Evolutionary conservation across 2,888 invertebrate species (phyloP).

Genomic region (Orthosia gracilis): DNA sequence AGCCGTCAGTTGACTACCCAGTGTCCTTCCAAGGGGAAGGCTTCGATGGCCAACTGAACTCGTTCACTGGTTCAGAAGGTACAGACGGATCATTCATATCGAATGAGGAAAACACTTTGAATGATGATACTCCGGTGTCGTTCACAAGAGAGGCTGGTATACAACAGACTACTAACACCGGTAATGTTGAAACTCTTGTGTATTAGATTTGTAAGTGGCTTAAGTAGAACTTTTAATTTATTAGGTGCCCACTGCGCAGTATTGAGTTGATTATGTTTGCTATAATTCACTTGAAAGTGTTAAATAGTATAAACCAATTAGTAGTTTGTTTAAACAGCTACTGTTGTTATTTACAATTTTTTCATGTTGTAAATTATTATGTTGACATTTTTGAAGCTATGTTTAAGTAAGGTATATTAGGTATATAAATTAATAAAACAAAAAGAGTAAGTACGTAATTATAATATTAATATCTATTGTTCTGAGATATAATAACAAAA

Average conservation of each 20-base stretch:
- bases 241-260: neutral
- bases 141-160: conserved; percentile 85
- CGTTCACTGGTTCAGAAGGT: conserved; percentile 75
- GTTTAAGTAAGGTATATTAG: too few species aligned
- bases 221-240: conserved; percentile 8
- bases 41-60: conserved; percentile 75
- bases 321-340: neutral
- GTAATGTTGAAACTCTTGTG: conserved; percentile 80
- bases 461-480: neutral
- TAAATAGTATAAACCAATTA: conserved; percentile 1
- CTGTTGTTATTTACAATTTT: neutral
- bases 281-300: neutral
- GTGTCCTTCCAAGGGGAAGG: conserved; percentile 72
- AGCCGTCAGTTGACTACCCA: conserved; percentile 76
- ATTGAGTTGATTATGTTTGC: neutral
- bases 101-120: conserved; percentile 70
- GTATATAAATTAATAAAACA: too few species aligned
- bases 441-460: neutral
- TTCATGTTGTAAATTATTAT: neutral
- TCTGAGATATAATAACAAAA: neutral
- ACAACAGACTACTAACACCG: conserved; percentile 82
- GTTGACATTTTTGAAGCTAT: neutral
- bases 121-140: conserved; percentile 79
- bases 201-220: conserved; percentile 71
- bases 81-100: conserved; percentile 69